phyloP scores from a whole-genome alignment of 2,113 vertebrate genomes.

The Python bivittatus region DNA sequence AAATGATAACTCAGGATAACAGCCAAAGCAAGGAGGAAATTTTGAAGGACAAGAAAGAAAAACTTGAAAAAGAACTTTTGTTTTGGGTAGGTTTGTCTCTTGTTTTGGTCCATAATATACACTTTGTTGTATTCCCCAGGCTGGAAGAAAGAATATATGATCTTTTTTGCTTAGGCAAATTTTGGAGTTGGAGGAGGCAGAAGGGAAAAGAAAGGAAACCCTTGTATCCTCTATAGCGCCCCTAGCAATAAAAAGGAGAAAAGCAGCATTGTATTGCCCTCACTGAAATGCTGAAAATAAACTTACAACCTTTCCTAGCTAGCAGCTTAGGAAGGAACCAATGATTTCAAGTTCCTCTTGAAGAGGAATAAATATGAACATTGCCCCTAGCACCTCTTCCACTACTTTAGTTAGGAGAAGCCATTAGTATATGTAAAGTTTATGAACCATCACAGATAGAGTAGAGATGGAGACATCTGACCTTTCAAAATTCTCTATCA shows the following conservation, averaged over 20 bases:
- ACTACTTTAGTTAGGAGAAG: conserved; percentile 61
- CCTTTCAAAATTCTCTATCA: neutral
- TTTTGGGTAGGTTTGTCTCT: conserved; percentile 10
- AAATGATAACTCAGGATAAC: conserved; percentile 7
- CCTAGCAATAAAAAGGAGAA: neutral
- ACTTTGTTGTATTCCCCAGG: neutral
- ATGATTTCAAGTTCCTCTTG: conserved; percentile 55
- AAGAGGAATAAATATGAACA: conserved; percentile 46
- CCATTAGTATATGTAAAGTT: conserved; percentile 33
- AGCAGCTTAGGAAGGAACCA: conserved; percentile 48
- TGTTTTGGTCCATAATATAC: neutral
- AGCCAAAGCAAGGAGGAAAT: conserved; percentile 9
- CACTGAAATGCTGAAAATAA: conserved; percentile 25
- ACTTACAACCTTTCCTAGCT: conserved; percentile 50
- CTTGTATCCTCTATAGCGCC: conserved; percentile 17
- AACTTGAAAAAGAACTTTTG: conserved; percentile 6
- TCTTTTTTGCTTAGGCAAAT: conserved; percentile 54
- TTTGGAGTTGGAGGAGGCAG: conserved; percentile 60
- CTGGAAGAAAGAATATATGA: accelerated
- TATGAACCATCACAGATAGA: neutral
- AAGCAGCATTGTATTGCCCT: conserved; percentile 38
- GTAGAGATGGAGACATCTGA: neutral
- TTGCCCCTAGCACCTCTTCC: conserved; percentile 35
- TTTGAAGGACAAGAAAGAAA: conserved; percentile 24
- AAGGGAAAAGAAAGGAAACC: conserved; percentile 13